Percentiles rank a stretch among this genome's conserved stretches.
Conservation (phyloP, 2,888 invertebrate species). For the Lomographa bimaculata region DNA sequence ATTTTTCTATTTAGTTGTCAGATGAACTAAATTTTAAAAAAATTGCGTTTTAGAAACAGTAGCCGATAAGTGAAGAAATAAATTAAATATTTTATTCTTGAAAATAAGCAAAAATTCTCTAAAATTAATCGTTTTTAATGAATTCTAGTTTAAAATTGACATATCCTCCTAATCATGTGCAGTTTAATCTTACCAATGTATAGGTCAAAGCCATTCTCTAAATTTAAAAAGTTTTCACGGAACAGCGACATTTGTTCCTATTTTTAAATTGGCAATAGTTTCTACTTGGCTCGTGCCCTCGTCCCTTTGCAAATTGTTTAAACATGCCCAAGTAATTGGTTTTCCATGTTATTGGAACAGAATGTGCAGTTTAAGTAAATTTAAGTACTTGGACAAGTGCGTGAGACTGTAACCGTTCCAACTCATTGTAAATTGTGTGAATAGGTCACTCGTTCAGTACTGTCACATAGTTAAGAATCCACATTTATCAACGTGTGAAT, state of each 20-base stretch:
- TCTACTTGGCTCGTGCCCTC: constrained; percentile 7
- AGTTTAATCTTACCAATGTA: too few relatives aligned
- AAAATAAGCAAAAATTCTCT: too few relatives aligned
- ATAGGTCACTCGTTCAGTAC: constrained; percentile 49
- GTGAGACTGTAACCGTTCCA: constrained; percentile 50
- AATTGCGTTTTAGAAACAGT: too few relatives aligned
- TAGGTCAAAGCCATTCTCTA: too few relatives aligned
- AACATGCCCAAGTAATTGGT: constrained; percentile 23
- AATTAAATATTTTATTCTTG: too few relatives aligned
- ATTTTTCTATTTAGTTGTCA: too few relatives aligned
- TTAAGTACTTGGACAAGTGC: constrained; percentile 39
- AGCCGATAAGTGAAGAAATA: too few relatives aligned
- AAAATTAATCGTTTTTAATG: too few relatives aligned
- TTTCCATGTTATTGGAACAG: constrained; percentile 27
- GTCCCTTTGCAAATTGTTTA: constrained; percentile 8
- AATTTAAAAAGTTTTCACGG: too few relatives aligned
- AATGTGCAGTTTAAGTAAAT: constrained; percentile 37
- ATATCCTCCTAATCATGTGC: too few relatives aligned
- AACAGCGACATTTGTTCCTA: constrained; percentile 1
- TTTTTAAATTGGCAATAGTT: constrained; percentile 10
- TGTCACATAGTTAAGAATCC: constrained; percentile 37
- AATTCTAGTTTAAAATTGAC: too few relatives aligned
- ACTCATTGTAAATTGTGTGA: constrained; percentile 41
- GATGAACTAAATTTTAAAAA: too few relatives aligned
- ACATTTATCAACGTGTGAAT: constrained; percentile 14